Conservation (phyloP, 1,140 invertebrate genomes). For the Pararge aegeria region DNA sequence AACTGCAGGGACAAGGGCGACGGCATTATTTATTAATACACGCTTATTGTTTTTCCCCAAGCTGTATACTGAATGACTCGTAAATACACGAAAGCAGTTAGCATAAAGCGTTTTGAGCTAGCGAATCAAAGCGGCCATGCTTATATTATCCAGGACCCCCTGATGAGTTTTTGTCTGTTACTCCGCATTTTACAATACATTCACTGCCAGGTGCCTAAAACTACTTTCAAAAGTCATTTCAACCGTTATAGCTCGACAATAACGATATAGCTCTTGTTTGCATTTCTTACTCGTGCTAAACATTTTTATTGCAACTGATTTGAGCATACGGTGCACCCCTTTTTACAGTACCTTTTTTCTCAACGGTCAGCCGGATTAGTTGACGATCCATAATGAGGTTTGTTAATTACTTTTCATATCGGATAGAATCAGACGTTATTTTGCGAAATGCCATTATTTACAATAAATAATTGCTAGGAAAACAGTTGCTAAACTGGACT, state of each 20-base stretch:
- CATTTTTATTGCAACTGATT: too few species aligned
- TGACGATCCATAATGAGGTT: too few species aligned
- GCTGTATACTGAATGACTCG: slow-evolving; percentile 8
- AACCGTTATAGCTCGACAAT: background rate
- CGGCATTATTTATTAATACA: slow-evolving; percentile 58
- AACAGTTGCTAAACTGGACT: too few species aligned
- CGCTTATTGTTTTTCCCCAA: slow-evolving; percentile 46
- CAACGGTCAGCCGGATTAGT: too few species aligned
- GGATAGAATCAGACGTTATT: too few species aligned
- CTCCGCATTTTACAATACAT: background rate
- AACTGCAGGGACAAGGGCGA: slow-evolving; percentile 36
- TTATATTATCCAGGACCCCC: slow-evolving; percentile 2
- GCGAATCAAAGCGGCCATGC: slow-evolving; percentile 1
- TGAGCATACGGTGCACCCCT: too few species aligned
- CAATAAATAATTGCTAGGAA: too few species aligned
- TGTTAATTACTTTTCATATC: too few species aligned
- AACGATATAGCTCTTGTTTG: too few species aligned
- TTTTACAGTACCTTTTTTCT: too few species aligned
- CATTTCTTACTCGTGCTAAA: too few species aligned
- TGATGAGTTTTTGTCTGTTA: slow-evolving; percentile 5
- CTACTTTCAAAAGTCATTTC: background rate
- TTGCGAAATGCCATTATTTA: too few species aligned
- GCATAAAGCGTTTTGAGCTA: background rate
- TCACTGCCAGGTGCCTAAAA: background rate
- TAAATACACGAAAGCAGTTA: slow-evolving; percentile 13